Conservation (phyloP, 2,797 vertebrate genomes). For the Coluber constrictor region DNA sequence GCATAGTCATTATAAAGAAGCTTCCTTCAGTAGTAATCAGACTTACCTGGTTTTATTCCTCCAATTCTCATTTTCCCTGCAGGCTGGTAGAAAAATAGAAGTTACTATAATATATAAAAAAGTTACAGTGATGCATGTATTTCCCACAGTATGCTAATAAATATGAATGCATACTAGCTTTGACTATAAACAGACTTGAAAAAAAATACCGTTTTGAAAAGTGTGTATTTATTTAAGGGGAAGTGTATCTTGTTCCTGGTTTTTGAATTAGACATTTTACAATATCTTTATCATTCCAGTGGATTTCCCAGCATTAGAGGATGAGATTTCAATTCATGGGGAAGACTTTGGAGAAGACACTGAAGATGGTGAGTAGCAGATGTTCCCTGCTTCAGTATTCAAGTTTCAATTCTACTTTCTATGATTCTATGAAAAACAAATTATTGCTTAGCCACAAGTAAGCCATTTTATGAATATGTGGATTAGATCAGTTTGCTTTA, state of each 20-base stretch:
- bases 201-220: background rate
- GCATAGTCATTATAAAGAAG: conserved; percentile 47
- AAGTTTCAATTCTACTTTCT: background rate
- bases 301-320: conserved; percentile 67
- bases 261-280: background rate
- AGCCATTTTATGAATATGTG: background rate
- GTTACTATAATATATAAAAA: background rate
- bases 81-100: conserved; percentile 38
- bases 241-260: background rate
- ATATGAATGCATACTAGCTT: conserved; percentile 7
- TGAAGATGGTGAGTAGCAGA: conserved; percentile 62
- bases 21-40: conserved; percentile 36
- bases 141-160: background rate
- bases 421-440: background rate
- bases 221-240: background rate
- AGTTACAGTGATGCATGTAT: conserved; percentile 8
- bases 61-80: conserved; percentile 39
- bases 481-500: background rate
- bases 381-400: background rate
- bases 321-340: conserved; percentile 55
- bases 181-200: background rate
- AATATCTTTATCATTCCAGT: conserved; percentile 65
- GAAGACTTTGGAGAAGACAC: conserved; percentile 60
- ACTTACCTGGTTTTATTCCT: conserved; percentile 41
- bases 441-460: background rate